These are phyloP conservation scores for Pocillopora grandis DNA, from an alignment of 92 coral and sea anemone genomes.

Conservation along the genomic window DNA sequence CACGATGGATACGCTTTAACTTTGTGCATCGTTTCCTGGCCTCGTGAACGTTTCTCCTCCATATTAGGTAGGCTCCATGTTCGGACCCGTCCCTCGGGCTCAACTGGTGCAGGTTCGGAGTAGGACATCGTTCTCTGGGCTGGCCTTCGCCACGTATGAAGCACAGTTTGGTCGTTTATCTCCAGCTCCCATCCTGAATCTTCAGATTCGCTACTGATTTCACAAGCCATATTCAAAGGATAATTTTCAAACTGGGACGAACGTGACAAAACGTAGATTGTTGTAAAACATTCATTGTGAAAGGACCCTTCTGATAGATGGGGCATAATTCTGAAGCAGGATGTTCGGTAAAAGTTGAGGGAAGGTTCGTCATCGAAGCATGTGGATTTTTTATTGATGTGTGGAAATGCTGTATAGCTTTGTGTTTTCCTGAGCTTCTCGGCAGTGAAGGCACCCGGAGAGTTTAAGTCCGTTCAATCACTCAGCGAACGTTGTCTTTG, in stretches of 20 bases:
- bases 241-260: conserved; percentile 12
- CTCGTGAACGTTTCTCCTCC: not conserved
- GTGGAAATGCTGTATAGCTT: conserved; percentile 34
- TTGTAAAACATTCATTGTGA: not conserved
- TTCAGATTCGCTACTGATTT: conserved; percentile 21
- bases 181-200: conserved; percentile 15
- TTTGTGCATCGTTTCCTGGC: conserved; percentile 12
- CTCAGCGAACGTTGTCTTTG: conserved; percentile 23
- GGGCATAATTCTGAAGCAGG: conserved; percentile 37
- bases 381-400: conserved; percentile 2
- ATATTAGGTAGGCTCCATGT: conserved; percentile 29
- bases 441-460: not conserved
- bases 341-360: conserved; percentile 19
- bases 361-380: not conserved
- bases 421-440: conserved; percentile 13
- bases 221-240: not conserved
- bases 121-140: conserved; percentile 20
- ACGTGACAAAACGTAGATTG: conserved; percentile 12
- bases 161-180: not conserved
- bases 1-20: conserved; percentile 25
- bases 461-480: conserved; percentile 17
- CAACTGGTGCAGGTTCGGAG: conserved; percentile 19
- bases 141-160: conserved; percentile 38
- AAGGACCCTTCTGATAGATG: conserved; percentile 17
- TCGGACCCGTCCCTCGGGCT: not conserved